Base-by-base conservation (phyloP, 2,113 vertebrate species). In the Andinoacara biseriatus region DNA sequence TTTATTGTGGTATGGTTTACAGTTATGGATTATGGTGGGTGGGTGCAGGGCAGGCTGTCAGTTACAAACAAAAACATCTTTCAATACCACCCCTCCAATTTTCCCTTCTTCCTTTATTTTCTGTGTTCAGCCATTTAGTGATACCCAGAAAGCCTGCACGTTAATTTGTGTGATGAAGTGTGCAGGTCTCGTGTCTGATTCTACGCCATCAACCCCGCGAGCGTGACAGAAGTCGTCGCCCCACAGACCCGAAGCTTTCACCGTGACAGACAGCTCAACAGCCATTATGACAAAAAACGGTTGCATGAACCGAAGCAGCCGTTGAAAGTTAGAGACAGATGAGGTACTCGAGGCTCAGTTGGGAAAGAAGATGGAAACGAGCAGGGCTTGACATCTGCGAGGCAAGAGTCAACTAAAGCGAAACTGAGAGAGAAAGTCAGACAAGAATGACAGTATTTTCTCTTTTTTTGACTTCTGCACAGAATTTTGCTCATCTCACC, bases 81-180 rank as follows among this genome's bases (percentile, higher is more conserved):
- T 69, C 1, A 0, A 11, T 18, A 29, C 49, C 9, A 49, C 18
- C 26, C 43, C 65, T 52, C 43, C 5, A 49, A 52, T 69, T 69
- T 69, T 52, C 24, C 3, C 31, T 74, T 62, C 38, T 74, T 13
- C 29, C 15, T 80, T 72, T 11, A 15, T 78, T 65, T 7, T 46
- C 13, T 5, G 33, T 79, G 57, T 35, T 72, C 29, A 20, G 3
- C 26, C 31, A 13, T 79, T 88, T 81, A 35, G 61, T 15, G 38
- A 18, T 69, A 43, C n/a, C 13, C 76, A 29, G 9, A 9, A 26
- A 62, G 60, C 24, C 65, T 75, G 77, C 62, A 43, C 82, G 90
- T 87, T 87, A 20, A 89, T 89, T 63, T 86, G 84, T 74, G 52
- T 87, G 80, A 86, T 89, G 81, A 87, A 77, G 78, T 86, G 83